These are phyloP conservation scores for Akabosia matsudoensis DNA, from an alignment of 1,140 invertebrate genomes.

Conservation along the genomic window DNA sequence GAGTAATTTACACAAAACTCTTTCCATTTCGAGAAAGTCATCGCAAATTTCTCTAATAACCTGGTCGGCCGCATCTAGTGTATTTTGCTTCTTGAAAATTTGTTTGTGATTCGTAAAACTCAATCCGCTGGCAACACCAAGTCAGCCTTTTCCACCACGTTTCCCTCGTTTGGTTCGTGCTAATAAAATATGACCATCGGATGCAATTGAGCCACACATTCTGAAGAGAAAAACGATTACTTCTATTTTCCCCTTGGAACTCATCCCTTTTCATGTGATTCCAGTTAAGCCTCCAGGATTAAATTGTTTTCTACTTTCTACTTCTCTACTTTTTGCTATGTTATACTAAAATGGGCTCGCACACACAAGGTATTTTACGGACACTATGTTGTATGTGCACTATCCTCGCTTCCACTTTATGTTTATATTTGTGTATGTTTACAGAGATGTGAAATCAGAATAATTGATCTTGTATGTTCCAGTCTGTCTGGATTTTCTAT, in stretches of 20 bases:
- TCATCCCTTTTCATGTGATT: constrained; percentile 19
- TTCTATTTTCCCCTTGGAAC: background rate
- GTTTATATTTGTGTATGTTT: background rate
- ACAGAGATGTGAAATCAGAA: constrained; percentile 14
- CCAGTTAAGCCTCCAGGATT: constrained; percentile 21
- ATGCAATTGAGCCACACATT: too few relatives aligned
- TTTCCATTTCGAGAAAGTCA: background rate
- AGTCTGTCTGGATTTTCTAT: background rate
- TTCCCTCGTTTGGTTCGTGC: too few relatives aligned
- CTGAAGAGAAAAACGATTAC: background rate
- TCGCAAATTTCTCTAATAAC: background rate
- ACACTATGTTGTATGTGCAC: background rate
- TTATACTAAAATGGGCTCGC: background rate
- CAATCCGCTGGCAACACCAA: background rate
- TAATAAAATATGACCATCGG: too few relatives aligned
- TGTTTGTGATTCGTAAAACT: constrained; percentile 16
- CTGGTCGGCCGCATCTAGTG: background rate
- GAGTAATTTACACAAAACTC: constrained; percentile 8
- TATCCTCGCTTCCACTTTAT: background rate
- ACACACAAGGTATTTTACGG: too few relatives aligned
- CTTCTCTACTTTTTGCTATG: background rate
- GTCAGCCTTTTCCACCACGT: background rate
- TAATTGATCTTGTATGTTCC: constrained; percentile 13
- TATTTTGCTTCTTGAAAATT: constrained; percentile 19
- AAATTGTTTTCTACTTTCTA: constrained; percentile 15